These are phyloP conservation scores for Nerophis ophidion DNA, from an alignment of 2,113 vertebrate genomes.

Conservation along the genomic window DNA sequence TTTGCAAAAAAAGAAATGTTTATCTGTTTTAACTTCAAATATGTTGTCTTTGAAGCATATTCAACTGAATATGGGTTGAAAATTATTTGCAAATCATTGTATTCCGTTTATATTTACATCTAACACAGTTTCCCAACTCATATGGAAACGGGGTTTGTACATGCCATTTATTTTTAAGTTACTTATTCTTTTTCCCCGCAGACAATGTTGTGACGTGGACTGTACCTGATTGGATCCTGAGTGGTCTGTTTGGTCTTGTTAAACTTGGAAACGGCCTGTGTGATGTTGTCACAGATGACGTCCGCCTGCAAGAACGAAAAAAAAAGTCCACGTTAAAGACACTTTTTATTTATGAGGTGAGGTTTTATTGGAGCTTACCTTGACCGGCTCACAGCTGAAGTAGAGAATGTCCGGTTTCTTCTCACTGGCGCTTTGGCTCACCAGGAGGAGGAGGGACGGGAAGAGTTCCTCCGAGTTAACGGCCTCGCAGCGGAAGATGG, in stretches of 20 bases:
- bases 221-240: constrained; percentile 67
- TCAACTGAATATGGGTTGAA: too few relatives aligned
- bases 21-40: too few relatives aligned
- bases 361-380: constrained; percentile 58
- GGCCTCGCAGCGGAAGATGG: constrained; percentile 74
- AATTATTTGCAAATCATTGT: too few relatives aligned
- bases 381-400: constrained; percentile 74
- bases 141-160: too few relatives aligned
- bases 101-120: too few relatives aligned
- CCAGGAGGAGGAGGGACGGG: constrained; percentile 72
- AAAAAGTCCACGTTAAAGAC: neutral
- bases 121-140: too few relatives aligned
- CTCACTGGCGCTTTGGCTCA: constrained; percentile 71
- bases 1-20: too few relatives aligned
- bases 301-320: constrained; percentile 64
- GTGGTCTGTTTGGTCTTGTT: constrained; percentile 38
- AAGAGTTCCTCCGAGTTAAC: constrained; percentile 58
- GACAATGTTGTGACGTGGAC: neutral
- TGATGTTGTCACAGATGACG: constrained; percentile 73
- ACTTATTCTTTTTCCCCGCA: too few relatives aligned
- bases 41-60: too few relatives aligned
- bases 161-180: too few relatives aligned
- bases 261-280: constrained; percentile 64
- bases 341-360: neutral
- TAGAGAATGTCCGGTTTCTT: constrained; percentile 77